Percentiles rank a stretch among this genome's conserved stretches.
These are phyloP conservation scores for Tinea semifulvella DNA, from an alignment of 2,888 invertebrate genomes.

Conservation along the genomic window DNA sequence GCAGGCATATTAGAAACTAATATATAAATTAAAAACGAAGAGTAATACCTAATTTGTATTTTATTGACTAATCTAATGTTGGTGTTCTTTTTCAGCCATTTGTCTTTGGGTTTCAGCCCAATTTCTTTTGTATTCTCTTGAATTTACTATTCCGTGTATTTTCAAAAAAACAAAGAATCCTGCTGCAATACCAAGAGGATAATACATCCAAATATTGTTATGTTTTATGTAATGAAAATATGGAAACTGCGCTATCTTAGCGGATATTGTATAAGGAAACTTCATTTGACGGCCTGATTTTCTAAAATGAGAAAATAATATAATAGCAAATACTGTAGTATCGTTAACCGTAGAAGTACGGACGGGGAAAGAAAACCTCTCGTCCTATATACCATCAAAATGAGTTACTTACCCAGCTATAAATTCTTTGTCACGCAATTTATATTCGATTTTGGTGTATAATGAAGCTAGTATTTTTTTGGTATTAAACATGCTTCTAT, in stretches of 20 bases:
- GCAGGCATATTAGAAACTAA: too few relatives aligned
- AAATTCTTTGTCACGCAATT: conserved; percentile 24
- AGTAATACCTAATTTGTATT: too few relatives aligned
- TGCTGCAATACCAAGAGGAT: conserved; percentile 58
- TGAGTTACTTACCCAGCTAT: conserved; percentile 45
- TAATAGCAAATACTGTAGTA: too few relatives aligned
- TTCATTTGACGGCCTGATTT: conserved; percentile 78
- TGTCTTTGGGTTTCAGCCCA: conserved; percentile 49
- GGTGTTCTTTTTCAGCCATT: conserved; percentile 43
- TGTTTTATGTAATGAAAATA: conserved; percentile 66
- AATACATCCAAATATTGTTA: conserved; percentile 65
- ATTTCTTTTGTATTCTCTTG: conserved; percentile 33
- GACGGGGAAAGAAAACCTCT: too few relatives aligned
- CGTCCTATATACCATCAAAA: too few relatives aligned
- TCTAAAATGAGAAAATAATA: conserved; percentile 29
- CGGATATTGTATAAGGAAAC: conserved; percentile 83
- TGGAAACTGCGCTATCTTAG: conserved; percentile 87
- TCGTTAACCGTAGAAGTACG: too few relatives aligned
- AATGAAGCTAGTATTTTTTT: conserved; percentile 24
- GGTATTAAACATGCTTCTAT: too few relatives aligned
- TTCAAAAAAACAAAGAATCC: conserved; percentile 70
- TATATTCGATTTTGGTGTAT: conserved; percentile 29
- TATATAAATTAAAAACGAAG: too few relatives aligned
- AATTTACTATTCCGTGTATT: conserved; percentile 71
- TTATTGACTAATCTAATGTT: too few relatives aligned